Evolutionary conservation across 1,140 invertebrate genomes (phyloP), one percentile per base, ranked within the genome.

Genomic region (Drosophila repletoides): DNA sequence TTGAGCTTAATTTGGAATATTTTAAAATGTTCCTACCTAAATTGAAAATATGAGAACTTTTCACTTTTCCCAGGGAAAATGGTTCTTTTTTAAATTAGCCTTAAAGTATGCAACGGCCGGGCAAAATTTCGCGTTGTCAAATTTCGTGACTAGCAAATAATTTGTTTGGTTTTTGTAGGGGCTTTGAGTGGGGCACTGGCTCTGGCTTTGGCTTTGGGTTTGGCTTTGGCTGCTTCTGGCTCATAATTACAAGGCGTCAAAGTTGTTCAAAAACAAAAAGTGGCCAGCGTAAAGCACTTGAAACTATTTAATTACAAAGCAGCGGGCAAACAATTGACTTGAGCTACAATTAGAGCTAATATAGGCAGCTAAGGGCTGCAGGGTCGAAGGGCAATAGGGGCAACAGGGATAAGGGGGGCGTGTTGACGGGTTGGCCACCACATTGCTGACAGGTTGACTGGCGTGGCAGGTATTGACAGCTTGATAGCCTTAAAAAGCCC

Each of bases 261-360:
- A 72, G 75, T 81, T 81, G 76, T 75, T 72, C 53, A 75, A 46
- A 46, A 80, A 74, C 74, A 72, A 77, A 76, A 83, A 83, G 75
- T 79, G 76, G 76, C 72, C 56, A 73, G 55, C 76, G 74, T 10
- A 29, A 58, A 58, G 40, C 60, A 84, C 79, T 84, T 75, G 70
- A 75, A 84, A 86, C 79, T 84, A 86, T 86, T 84, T 84, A 84
- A 84, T 84, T 84, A 84, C 80, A 84, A 84, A 72, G 80, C 71
- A 61, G 51, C 60, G 56, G 60, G 61, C 75, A 84, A 84, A 79
- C 80, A 84, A 86, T 84, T 75, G 80, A 79, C 79, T 67, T 51
- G 65, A 48, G 66, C 75, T 63, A 52, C 67, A 84, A 86, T 84
- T 84, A 86, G 48, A 51, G 36, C 24, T 74, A 83, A 83, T 84